Evolutionary conservation across 2,113 vertebrate species (phyloP), one percentile per base, ranked within the genome.

Genomic region (Festucalex cinctus): DNA sequence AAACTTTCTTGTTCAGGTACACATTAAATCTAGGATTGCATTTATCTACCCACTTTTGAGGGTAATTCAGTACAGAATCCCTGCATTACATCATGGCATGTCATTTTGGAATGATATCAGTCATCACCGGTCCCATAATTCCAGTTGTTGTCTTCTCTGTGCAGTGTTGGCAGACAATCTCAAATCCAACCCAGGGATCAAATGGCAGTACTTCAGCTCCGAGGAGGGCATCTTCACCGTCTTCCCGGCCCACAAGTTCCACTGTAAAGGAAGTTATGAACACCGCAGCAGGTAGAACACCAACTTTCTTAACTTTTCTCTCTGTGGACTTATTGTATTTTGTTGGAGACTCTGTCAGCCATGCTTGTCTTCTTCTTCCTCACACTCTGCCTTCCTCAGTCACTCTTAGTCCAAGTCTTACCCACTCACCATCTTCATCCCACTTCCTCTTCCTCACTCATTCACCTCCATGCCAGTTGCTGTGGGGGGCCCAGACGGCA

Each of bases 161-260:
- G 0, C 85, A 99, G 97, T 98, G 72, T 91, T 99, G 78, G 97
- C 96, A 64, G 97, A 99, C 87, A 99, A 99, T 89, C 93, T 99
- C 83, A 98, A 99, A 89, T 98, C 96, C 17, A 98, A 98, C 89
- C 95, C 97, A 1, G 97, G 97, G 2, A 98, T 99, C 76, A 98
- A 98, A 77, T 99, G 97, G 97, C 97, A 99, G 68, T 99, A 98
- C 88, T 99, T 98, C 92, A 99, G 97, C 89, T 98, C 97, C 0
- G 97, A 99, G 90, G 97, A 99, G 90, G 97, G 97, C 35, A 98
- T 99, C 85, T 99, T 99, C 85, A 99, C 97, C 0, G 94, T 99
- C 59, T 99, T 99, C 77, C 97, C 97, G 6, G 97, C 97, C 14
- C 97, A 98, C 91, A 98, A 98, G 87, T 98, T 99, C 88, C 94